These are phyloP conservation scores for Saccopteryx leptura DNA, from an alignment of 2,113 vertebrate species.

Conservation along the genomic window DNA sequence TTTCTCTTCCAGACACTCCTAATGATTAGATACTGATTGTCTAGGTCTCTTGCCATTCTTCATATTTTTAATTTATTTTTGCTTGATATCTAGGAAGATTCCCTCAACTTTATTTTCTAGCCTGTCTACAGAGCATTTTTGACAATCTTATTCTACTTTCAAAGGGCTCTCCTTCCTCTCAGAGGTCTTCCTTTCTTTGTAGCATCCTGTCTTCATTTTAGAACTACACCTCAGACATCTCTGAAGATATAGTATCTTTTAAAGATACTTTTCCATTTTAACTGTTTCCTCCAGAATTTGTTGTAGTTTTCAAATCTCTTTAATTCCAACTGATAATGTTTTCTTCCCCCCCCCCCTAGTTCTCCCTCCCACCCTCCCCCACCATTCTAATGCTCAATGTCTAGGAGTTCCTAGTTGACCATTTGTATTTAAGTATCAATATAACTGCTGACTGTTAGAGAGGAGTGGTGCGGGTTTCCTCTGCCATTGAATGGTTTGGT, in stretches of 20 bases:
- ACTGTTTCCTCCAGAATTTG: neutral
- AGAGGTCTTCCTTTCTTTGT: neutral
- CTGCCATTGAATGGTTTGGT: neutral
- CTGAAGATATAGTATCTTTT: neutral
- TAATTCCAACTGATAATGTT: neutral
- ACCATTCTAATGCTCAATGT: neutral
- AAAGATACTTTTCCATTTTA: neutral
- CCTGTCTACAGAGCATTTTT: neutral
- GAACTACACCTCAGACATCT: conserved; percentile 26
- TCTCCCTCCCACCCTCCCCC: fast-evolving
- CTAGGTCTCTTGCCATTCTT: neutral
- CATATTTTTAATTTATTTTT: conserved; percentile 7
- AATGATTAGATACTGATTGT: neutral
- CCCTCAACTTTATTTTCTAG: conserved; percentile 5
- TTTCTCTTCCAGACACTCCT: neutral
- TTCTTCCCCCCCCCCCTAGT: neutral
- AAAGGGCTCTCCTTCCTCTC: conserved; percentile 21
- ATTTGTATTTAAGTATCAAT: neutral
- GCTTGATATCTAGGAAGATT: neutral
- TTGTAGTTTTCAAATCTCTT: neutral
- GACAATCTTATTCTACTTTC: conserved; percentile 17
- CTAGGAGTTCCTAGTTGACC: neutral
- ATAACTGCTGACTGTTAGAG: neutral
- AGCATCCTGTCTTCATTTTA: neutral
- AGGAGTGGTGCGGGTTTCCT: neutral